Conservation (phyloP, 1,140 invertebrate genomes). For the Eumaeus atala region DNA sequence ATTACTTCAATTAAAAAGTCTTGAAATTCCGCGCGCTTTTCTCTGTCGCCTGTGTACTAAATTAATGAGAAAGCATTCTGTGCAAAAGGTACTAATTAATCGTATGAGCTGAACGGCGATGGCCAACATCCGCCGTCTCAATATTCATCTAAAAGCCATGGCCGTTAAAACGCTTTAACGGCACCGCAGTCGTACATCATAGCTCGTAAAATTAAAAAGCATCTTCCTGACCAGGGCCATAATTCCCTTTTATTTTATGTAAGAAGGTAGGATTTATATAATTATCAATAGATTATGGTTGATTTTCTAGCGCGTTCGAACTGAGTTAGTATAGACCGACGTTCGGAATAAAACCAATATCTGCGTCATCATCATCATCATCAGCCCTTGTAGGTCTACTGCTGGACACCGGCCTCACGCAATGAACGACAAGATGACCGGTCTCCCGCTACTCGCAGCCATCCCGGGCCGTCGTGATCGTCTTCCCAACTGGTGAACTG, state of each 20-base stretch:
- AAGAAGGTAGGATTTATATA: no score
- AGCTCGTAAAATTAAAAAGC: slow-evolving; percentile 43
- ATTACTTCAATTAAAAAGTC: slow-evolving; percentile 30
- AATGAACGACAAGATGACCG: no score
- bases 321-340: no score
- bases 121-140: slow-evolving; percentile 37
- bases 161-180: slow-evolving; percentile 48
- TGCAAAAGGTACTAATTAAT: slow-evolving; percentile 47
- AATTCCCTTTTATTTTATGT: slow-evolving; percentile 9
- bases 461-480: no score
- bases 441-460: no score
- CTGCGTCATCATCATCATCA: no score
- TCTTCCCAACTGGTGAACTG: no score
- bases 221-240: slow-evolving; percentile 33
- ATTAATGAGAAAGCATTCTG: slow-evolving; percentile 56
- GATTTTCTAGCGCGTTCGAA: no score
- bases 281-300: no score
- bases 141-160: slow-evolving; percentile 47
- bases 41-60: slow-evolving; percentile 37
- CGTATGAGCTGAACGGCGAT: slow-evolving; percentile 31
- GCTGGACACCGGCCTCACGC: no score
- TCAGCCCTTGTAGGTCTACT: no score
- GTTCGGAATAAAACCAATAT: no score
- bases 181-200: slow-evolving; percentile 44
- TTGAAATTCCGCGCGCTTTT: slow-evolving; percentile 38